phyloP scores from a whole-genome alignment of 2,113 vertebrate genomes.

The Platanista minor region DNA sequence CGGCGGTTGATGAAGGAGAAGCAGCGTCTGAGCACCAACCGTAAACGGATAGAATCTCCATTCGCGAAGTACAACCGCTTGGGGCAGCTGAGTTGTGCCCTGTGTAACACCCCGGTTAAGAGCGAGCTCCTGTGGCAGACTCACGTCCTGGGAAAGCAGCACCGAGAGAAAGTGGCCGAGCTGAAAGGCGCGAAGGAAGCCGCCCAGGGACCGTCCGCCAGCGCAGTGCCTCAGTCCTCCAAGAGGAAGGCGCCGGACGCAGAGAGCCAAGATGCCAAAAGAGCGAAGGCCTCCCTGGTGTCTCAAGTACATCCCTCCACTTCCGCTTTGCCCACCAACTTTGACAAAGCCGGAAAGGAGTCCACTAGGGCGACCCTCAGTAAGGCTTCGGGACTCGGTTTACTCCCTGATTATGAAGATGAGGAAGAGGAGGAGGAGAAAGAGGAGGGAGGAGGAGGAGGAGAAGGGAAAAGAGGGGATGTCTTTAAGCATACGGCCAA shows the following conservation, averaged over 20 bases:
- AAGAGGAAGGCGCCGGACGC: constrained; percentile 86
- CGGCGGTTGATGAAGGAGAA: constrained; percentile 93
- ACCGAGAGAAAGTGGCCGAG: constrained; percentile 89
- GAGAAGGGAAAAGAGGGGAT: constrained; percentile 47
- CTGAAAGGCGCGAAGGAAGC: constrained; percentile 83
- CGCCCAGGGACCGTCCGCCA: constrained; percentile 10
- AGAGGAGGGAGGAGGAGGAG: constrained; percentile 35
- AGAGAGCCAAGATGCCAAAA: constrained; percentile 80
- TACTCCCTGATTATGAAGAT: constrained; percentile 86
- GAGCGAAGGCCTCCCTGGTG: constrained; percentile 67
- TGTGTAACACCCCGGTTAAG: constrained; percentile 91
- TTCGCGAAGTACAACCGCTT: constrained; percentile 91
- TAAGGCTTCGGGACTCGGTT: constrained; percentile 76
- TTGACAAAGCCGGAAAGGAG: constrained; percentile 71
- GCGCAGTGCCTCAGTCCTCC: constrained; percentile 45
- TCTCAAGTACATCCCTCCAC: constrained; percentile 56
- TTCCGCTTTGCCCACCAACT: constrained; percentile 78
- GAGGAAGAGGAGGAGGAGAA: constrained; percentile 76
- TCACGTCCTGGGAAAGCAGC: constrained; percentile 91
- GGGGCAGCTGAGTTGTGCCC: constrained; percentile 88
- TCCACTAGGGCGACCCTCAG: neutral
- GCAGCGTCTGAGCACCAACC: constrained; percentile 85
- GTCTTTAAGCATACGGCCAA: constrained; percentile 70
- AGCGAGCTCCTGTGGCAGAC: constrained; percentile 93
- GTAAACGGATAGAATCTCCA: constrained; percentile 92